These are phyloP conservation scores for Leptinotarsa rubiginosa DNA, from an alignment of 2,888 invertebrate genomes.

Conservation along the genomic window DNA sequence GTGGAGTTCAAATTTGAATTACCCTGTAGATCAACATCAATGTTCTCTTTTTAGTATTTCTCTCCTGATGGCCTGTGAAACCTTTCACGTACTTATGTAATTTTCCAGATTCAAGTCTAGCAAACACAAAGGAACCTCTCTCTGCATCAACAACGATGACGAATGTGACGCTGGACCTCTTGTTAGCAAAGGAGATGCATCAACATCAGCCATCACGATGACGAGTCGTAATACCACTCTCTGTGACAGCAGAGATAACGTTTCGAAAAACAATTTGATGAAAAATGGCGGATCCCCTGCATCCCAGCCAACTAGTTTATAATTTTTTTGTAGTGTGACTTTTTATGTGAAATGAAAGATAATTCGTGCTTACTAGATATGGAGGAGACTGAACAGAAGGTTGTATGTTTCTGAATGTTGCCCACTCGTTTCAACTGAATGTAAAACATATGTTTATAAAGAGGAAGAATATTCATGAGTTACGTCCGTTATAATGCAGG, in stretches of 20 bases:
- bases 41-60: too few relatives aligned
- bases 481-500: too few relatives aligned
- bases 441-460: too few relatives aligned
- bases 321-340: constrained; percentile 3
- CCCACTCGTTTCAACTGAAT: too few relatives aligned
- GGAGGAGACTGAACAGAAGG: neutral
- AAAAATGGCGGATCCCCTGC: constrained; percentile 52
- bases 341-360: neutral
- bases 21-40: too few relatives aligned
- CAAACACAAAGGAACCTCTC: constrained; percentile 32
- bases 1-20: too few relatives aligned
- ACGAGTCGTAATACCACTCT: constrained; percentile 69
- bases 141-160: constrained; percentile 64
- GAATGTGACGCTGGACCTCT: constrained; percentile 69
- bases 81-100: neutral
- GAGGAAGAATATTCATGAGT: too few relatives aligned
- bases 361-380: neutral
- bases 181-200: constrained; percentile 68
- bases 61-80: too few relatives aligned
- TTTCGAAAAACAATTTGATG: constrained; percentile 46
- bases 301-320: constrained; percentile 55
- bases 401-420: too few relatives aligned
- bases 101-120: constrained; percentile 34
- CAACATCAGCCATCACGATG: constrained; percentile 71
- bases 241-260: constrained; percentile 55